phyloP scores from a whole-genome alignment of 2,113 vertebrate species.

The Oceanodroma tethys region DNA sequence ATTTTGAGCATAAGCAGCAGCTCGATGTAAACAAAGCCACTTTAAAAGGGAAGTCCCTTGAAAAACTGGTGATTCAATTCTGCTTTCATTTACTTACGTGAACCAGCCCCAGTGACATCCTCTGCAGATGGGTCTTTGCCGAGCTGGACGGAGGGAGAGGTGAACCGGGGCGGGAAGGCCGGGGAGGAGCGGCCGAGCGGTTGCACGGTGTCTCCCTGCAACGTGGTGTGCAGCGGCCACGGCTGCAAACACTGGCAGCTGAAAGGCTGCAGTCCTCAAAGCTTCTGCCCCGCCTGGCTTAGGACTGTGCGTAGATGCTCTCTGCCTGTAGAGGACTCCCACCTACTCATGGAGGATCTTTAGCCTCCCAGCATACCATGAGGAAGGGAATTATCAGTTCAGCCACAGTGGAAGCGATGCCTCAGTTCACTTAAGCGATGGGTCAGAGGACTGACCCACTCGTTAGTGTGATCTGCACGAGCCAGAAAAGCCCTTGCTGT shows the following conservation, averaged over 20 bases:
- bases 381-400: background rate
- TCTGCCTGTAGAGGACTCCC: background rate
- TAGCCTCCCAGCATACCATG: background rate
- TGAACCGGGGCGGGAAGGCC: background rate
- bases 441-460: background rate
- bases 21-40: background rate
- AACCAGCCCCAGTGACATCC: background rate
- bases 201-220: background rate
- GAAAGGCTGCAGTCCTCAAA: background rate
- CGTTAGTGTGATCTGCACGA: background rate
- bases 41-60: background rate
- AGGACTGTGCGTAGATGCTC: background rate
- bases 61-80: background rate
- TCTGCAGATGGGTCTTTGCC: background rate
- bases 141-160: background rate
- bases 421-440: background rate
- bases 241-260: background rate
- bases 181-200: background rate
- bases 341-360: background rate
- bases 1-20: background rate
- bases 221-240: fast-evolving
- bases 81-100: background rate
- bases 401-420: background rate
- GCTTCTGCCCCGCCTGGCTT: background rate
- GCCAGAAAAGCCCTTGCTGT: background rate